Evolutionary conservation across 1,140 invertebrate species (phyloP).

Genomic region (Ceratina calcarata): DNA sequence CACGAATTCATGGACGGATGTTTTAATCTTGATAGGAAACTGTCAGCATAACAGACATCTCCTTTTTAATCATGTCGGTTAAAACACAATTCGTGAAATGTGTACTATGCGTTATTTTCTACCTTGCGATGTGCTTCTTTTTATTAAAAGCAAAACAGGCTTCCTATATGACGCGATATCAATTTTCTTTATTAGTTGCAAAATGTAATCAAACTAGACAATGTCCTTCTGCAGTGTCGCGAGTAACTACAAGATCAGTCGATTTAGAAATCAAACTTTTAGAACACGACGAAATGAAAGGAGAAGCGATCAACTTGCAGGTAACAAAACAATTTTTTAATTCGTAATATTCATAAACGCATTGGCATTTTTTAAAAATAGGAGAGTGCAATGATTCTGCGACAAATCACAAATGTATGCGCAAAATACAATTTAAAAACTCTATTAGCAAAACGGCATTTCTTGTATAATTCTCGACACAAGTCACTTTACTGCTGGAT

Average conservation of each 20-base stretch:
- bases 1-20: constrained; percentile 23
- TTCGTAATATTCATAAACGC: background rate
- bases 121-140: constrained; percentile 38
- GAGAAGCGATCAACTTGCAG: constrained; percentile 43
- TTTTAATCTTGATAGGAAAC: constrained; percentile 22
- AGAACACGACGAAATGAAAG: constrained; percentile 34
- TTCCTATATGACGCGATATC: background rate
- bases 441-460: constrained; percentile 68
- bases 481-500: constrained; percentile 78
- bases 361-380: constrained; percentile 32
- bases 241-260: constrained; percentile 16
- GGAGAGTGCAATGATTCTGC: constrained; percentile 50
- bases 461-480: constrained; percentile 71
- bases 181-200: background rate
- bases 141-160: constrained; percentile 35
- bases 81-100: constrained; percentile 54
- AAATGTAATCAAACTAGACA: constrained; percentile 14
- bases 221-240: background rate
- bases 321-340: constrained; percentile 31
- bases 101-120: constrained; percentile 38
- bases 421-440: constrained; percentile 71
- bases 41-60: constrained; percentile 5
- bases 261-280: constrained; percentile 32
- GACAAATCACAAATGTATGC: constrained; percentile 66
- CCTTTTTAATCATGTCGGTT: constrained; percentile 52